Evolutionary conservation across 2,888 invertebrate genomes (phyloP), one percentile per base, ranked within the genome.

Genomic region (Anodontia alba): DNA sequence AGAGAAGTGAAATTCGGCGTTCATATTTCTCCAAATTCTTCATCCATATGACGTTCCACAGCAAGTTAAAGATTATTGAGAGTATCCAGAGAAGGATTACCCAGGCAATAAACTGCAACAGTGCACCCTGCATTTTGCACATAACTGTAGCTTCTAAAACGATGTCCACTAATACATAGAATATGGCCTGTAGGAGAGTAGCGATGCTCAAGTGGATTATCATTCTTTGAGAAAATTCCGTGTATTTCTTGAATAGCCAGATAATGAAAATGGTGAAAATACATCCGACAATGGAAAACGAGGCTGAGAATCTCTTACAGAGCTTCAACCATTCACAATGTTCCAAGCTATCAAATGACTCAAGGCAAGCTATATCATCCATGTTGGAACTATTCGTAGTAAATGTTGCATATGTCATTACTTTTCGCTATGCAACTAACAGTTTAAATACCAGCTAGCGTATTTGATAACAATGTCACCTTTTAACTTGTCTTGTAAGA

Each of bases 141-240:
- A 67, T 23, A 31, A 36, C 33, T 33, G 38, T 42, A 5, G 67
- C 3, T 42, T 36, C 42, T n/a, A 23, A 10, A 5, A 26, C 67
- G 36, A 67, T 67, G 23, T 67, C 67, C n/a, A 42, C 42, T 2
- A 67, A 7, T n/a, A 36, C 15, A 29, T 67, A 67, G 36, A 67
- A 67, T 31, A 67, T 67, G n/a, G 67, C 67, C 17, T 38, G 67
- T n/a, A 67, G 67, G 20, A 67, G 36, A 5, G 67, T 42, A 7
- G 67, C 67, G 7, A 31, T 42, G 23, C 67, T 38, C 42, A 67
- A 36, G n/a, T 67, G 67, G 20, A 67, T 20, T 20, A 67, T 67
- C 67, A 67, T 67, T n/a, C 67, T 36, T 23, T 67, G 67, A 10
- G 67, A n/a, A 31, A 67, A 67, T 20, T 67, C 67, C 8, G 36